Evolutionary conservation across 2,888 invertebrate species (phyloP).

Genomic region (Lithodes maja): DNA sequence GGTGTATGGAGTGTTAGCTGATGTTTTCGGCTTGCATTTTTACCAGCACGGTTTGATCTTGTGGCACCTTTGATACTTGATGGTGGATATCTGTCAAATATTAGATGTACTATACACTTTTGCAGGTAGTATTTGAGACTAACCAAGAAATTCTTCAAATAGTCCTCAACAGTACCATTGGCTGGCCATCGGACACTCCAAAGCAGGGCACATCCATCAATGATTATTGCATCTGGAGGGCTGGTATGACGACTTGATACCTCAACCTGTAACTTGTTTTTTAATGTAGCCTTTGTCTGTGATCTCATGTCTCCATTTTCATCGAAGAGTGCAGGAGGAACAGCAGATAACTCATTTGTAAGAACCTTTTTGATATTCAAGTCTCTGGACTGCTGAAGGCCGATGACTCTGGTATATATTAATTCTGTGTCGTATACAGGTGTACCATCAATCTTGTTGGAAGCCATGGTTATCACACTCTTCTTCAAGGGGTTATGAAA

Average conservation of each 20-base stretch:
- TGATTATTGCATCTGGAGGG: not conserved
- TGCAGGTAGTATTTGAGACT: not conserved
- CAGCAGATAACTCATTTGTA: not conserved
- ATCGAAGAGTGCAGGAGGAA: not conserved
- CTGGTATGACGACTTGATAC: not conserved
- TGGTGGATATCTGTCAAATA: not conserved
- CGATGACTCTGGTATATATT: not conserved
- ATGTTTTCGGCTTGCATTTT: not conserved
- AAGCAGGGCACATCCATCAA: not conserved
- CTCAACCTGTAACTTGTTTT: not conserved
- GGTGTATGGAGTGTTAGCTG: not conserved
- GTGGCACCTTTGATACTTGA: not conserved
- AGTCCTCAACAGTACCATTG: not conserved
- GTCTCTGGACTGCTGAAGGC: not conserved
- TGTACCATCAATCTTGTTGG: not conserved
- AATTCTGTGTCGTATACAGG: not conserved
- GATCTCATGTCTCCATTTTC: not conserved
- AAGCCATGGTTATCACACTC: not conserved
- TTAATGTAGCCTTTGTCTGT: not conserved
- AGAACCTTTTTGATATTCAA: not conserved
- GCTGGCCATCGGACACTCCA: not conserved
- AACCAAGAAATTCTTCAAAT: not conserved
- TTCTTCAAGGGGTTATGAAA: not conserved
- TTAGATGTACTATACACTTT: not conserved
- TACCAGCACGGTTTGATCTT: not conserved